Evolutionary conservation across 2,797 vertebrate species (phyloP), one percentile per base, ranked within the genome.

Genomic region (Poliocrania exsul): DNA sequence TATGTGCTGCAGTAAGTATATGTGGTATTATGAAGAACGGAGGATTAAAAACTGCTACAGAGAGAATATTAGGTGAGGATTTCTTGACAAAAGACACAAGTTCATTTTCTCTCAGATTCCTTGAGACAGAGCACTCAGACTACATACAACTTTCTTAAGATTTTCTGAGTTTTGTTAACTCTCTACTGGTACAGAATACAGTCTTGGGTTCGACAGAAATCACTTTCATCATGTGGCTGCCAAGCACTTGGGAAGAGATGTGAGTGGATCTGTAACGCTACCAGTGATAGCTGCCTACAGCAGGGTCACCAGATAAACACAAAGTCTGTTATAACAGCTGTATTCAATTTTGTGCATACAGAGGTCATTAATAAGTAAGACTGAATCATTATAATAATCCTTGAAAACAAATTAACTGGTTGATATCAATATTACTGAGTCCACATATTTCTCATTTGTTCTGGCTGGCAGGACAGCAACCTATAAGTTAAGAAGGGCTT

Each of bases 401-500:
- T 60, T 33, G 37, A 90, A 86, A 96, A 66, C 38, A 84, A 94
- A 86, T 81, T 60, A 90, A 79, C 67, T 54, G 29, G 17, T 62
- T 88, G 26, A 25, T 88, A 60, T 86, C 65, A 69, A 84, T 79
- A 67, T 73, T 56, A 86, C 54, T 10, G 20, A 79, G 40, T 65
- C 38, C 37, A 31, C 20, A 14, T 56, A 78, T 40, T 88, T 94
- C 35, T 84, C 83, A 73, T 80, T 81, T 85, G 56, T 81, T 86
- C 86, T 44, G 26, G 54, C 20, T 81, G 83, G 47, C 74, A 93
- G 74, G 51, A 81, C 58, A 62, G 47, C 62, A 81, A 56, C 25
- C 47, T 62, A 18, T n/a, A 54, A 40, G 56, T 82, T 64, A 71
- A 74, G 50, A 92, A 29, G 16, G 28, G 33, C 10, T 86, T 49